Percentiles rank a stretch among this genome's conserved stretches.
Evolutionary conservation across 2,113 vertebrate species (phyloP).

Genomic region (Lophius piscatorius): DNA sequence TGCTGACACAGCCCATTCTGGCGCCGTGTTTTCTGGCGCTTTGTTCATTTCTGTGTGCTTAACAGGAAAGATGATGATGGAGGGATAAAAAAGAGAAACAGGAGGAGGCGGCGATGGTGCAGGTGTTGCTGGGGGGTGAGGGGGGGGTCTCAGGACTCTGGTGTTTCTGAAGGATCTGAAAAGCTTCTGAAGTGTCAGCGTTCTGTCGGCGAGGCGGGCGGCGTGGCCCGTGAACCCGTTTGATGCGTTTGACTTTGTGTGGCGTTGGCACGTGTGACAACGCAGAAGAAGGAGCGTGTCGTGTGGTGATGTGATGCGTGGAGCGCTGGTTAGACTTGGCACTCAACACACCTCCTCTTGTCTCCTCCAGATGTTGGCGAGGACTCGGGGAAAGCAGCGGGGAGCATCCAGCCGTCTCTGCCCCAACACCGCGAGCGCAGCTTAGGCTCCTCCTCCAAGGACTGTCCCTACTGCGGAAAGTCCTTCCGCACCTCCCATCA

Average conservation of each 20-base stretch:
- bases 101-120: slow-evolving; percentile 57
- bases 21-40: slow-evolving; percentile 71
- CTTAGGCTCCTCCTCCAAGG: slow-evolving; percentile 94
- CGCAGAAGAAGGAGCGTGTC: slow-evolving; percentile 36
- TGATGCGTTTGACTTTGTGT: slow-evolving; percentile 91
- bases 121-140: slow-evolving; percentile 74
- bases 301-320: slow-evolving; percentile 56
- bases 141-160: slow-evolving; percentile 63
- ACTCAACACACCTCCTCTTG: slow-evolving; percentile 83
- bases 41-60: slow-evolving; percentile 89
- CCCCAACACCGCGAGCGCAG: slow-evolving; percentile 90
- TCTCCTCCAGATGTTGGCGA: slow-evolving; percentile 91
- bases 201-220: slow-evolving; percentile 92
- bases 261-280: slow-evolving; percentile 86
- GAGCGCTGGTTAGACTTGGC: slow-evolving; percentile 84
- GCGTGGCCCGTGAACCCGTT: slow-evolving; percentile 80
- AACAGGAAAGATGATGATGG: slow-evolving; percentile 84
- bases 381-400: slow-evolving; percentile 88
- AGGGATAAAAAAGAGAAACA: slow-evolving; percentile 83
- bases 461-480: slow-evolving; percentile 98
- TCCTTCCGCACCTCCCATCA: slow-evolving; percentile 98
- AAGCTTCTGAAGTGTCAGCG: slow-evolving; percentile 93
- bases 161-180: slow-evolving; percentile 86
- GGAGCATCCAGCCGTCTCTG: slow-evolving; percentile 85
- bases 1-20: slow-evolving; percentile 90